phyloP scores from a whole-genome alignment of 2,797 vertebrate genomes.

The Chanos chanos region DNA sequence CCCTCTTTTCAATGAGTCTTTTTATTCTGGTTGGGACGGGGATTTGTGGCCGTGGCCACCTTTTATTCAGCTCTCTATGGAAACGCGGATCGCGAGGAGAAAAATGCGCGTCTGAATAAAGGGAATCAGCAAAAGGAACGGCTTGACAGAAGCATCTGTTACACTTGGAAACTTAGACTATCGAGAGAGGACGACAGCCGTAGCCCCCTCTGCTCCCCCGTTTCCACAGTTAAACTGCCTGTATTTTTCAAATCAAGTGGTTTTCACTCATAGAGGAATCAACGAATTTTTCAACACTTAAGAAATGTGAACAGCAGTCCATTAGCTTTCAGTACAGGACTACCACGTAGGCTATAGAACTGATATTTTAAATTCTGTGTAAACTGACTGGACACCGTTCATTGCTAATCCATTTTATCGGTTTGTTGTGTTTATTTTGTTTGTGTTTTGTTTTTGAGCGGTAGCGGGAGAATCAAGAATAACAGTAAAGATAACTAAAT shows the following conservation, averaged over 20 bases:
- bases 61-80: slow-evolving; percentile 99
- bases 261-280: slow-evolving; percentile 16
- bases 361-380: background rate
- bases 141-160: slow-evolving; percentile 97
- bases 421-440: too few relatives aligned
- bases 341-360: too few relatives aligned
- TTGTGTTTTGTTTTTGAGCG: too few relatives aligned
- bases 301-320: background rate
- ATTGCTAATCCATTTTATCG: too few relatives aligned
- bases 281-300: background rate
- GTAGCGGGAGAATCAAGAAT: too few relatives aligned
- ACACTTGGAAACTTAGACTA: slow-evolving; percentile 99
- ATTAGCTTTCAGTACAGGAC: background rate
- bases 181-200: slow-evolving; percentile 81
- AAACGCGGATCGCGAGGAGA: slow-evolving; percentile 93
- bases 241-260: slow-evolving; percentile 24
- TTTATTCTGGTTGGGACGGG: slow-evolving; percentile 92
- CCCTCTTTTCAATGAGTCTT: slow-evolving; percentile 88
- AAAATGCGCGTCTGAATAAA: slow-evolving; percentile 94
- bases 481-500: too few relatives aligned
- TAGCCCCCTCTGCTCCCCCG: slow-evolving; percentile 70
- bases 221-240: slow-evolving; percentile 45
- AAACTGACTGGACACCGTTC: background rate
- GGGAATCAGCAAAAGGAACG: slow-evolving; percentile 88
- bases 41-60: slow-evolving; percentile 86